Conservation (phyloP, 2,113 vertebrate species). For the Melanostigma gelatinosum region DNA sequence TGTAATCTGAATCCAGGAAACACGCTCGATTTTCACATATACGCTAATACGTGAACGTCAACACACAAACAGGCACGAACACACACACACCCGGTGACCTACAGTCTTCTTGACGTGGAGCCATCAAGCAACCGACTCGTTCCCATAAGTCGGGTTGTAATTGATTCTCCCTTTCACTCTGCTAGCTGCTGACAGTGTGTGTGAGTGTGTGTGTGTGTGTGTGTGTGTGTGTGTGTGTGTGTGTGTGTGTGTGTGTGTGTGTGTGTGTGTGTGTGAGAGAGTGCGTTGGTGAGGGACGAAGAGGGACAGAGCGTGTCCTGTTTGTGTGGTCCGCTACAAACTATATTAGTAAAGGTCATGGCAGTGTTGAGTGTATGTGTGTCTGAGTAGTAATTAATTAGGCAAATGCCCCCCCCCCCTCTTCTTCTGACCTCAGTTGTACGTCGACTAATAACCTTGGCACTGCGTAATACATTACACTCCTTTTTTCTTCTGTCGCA, state of each 20-base stretch:
- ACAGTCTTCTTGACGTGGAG: conserved; percentile 70
- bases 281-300: conserved; percentile 22
- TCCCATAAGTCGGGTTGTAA: conserved; percentile 66
- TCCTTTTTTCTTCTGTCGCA: conserved; percentile 71
- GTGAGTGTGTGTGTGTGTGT: conserved; percentile 33
- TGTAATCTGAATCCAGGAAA: conserved; percentile 82
- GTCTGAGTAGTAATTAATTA: conserved; percentile 78
- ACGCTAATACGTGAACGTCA: conserved; percentile 37
- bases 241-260: conserved; percentile 30
- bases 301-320: conserved; percentile 41
- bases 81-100: conserved; percentile 50
- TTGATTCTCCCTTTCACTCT: conserved; percentile 74
- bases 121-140: conserved; percentile 71
- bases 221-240: conserved; percentile 34
- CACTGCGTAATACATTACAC: conserved; percentile 81
- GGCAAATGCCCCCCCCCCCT: conserved; percentile 61
- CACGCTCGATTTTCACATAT: conserved; percentile 61
- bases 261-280: conserved; percentile 27
- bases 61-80: conserved; percentile 41
- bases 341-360: conserved; percentile 79
- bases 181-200: conserved; percentile 45
- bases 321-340: conserved; percentile 74
- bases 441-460: conserved; percentile 83
- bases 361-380: conserved; percentile 36
- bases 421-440: conserved; percentile 83